Evolutionary conservation across 2,797 vertebrate species (phyloP).

Genomic region (Pangasius mekongensis): DNA sequence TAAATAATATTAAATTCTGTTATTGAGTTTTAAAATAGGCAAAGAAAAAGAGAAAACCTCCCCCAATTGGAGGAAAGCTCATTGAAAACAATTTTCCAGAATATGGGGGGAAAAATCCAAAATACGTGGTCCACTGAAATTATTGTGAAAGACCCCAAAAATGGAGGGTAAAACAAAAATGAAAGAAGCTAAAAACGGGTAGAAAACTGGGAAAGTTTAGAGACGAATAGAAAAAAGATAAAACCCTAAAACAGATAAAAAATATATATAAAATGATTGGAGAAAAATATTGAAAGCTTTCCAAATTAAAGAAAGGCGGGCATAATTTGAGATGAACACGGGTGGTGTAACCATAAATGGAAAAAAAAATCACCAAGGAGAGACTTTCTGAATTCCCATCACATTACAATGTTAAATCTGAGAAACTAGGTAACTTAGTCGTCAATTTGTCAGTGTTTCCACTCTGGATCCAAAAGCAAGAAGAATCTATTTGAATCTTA

Average conservation of each 20-base stretch:
- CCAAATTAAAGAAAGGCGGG: background rate
- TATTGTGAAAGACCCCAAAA: background rate
- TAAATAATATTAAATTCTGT: background rate
- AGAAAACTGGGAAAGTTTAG: background rate
- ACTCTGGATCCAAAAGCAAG: conserved; percentile 48
- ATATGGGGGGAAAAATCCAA: background rate
- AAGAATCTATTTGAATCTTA: conserved; percentile 57
- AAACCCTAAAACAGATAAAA: background rate
- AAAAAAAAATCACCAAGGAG: background rate
- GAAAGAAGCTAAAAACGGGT: background rate
- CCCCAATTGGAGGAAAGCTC: too few relatives aligned
- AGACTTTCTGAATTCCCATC: background rate
- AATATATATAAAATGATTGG: background rate
- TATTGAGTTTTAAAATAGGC: background rate
- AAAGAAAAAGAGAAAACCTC: too few relatives aligned
- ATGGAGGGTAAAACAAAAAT: background rate
- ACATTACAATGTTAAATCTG: background rate
- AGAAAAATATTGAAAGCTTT: background rate
- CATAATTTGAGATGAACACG: too few relatives aligned
- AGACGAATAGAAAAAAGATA: background rate
- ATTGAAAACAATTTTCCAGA: too few relatives aligned
- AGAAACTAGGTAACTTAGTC: background rate
- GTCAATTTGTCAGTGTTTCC: background rate
- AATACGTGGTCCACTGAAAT: background rate
- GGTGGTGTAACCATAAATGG: background rate